phyloP scores from a whole-genome alignment of 2,113 vertebrate genomes.

The Glaucomys volans region DNA sequence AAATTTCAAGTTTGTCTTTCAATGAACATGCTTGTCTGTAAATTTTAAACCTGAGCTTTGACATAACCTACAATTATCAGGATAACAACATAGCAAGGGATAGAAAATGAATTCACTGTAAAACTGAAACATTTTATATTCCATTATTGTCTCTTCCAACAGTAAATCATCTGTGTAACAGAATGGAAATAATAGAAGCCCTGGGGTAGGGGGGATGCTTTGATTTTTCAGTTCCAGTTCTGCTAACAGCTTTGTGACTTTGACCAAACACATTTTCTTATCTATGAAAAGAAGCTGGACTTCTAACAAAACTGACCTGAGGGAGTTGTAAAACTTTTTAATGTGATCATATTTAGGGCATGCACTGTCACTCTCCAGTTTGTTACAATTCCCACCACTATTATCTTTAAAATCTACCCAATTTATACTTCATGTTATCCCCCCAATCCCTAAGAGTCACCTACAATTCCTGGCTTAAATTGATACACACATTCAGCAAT shows the following conservation, averaged over 20 bases:
- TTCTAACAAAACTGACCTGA: conserved; percentile 19
- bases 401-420: conserved; percentile 44
- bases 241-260: conserved; percentile 49
- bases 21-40: conserved; percentile 68
- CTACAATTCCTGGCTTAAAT: conserved; percentile 52
- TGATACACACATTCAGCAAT: neutral
- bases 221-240: conserved; percentile 35
- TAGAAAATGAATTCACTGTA: conserved; percentile 29
- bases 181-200: neutral
- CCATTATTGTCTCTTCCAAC: neutral
- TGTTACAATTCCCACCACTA: neutral
- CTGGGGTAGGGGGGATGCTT: neutral
- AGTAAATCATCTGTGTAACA: neutral
- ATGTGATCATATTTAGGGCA: neutral
- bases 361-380: neutral
- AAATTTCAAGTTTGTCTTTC: conserved; percentile 74
- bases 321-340: neutral
- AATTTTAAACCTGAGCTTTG: conserved; percentile 69
- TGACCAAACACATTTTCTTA: conserved; percentile 39
- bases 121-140: conserved; percentile 60
- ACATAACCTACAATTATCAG: conserved; percentile 69
- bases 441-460: neutral
- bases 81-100: conserved; percentile 44
- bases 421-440: neutral
- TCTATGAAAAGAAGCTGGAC: neutral